These are phyloP conservation scores for Acanthornis magna DNA, from an alignment of 2,797 vertebrate species.

Conservation along the genomic window DNA sequence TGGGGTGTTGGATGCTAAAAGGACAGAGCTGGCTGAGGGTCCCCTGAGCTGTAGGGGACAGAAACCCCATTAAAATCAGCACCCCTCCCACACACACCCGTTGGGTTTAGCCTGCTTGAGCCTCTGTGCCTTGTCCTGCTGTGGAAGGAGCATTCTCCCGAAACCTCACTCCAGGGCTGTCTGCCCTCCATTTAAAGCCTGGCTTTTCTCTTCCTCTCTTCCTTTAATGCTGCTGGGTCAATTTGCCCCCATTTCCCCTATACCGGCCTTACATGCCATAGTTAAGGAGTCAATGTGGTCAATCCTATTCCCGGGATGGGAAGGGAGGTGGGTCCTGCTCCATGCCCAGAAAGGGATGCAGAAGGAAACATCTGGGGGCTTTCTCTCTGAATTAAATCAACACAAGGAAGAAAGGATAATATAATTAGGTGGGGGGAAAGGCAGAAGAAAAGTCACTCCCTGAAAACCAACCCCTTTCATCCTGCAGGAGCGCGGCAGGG, in stretches of 20 bases:
- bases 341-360: accelerated
- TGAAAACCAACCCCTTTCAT: neutral
- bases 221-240: neutral
- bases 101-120: neutral
- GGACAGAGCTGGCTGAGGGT: neutral
- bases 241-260: neutral
- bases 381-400: neutral
- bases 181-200: neutral
- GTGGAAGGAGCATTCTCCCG: neutral
- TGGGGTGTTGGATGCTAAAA: neutral
- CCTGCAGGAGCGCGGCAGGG: accelerated
- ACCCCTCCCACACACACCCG: accelerated
- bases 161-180: neutral
- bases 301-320: neutral
- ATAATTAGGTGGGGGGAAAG: neutral
- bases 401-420: neutral
- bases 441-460: neutral
- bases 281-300: neutral
- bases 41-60: neutral
- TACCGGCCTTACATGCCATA: neutral
- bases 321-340: neutral
- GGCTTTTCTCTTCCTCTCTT: neutral
- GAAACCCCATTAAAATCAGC: neutral
- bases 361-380: neutral
- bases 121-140: neutral